Base-by-base conservation (phyloP, 2,888 invertebrate species). In the Coenonympha glycerion region DNA sequence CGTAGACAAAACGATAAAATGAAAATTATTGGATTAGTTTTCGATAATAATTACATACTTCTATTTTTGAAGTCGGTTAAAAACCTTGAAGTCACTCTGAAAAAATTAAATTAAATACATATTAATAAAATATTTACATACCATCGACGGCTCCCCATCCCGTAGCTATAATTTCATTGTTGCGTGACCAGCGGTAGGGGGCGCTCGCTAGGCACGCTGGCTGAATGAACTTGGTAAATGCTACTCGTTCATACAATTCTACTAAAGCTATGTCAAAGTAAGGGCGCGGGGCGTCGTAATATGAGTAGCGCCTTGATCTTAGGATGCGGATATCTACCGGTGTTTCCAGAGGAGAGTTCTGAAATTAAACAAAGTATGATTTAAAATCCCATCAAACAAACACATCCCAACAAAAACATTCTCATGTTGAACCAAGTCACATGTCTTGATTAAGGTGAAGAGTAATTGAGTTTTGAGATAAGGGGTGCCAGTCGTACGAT, bases 211-310 rank as follows among this genome's bases (percentile, higher is more conserved):
- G 31, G 6, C 44, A 44, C 1, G 44, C 44, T 9, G 44, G 44
- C 5, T 44, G 44, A 33, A 44, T 31, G 4, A 44, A 44, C 33
- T 44, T 44, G 8, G 44, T 13, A 33, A 44, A 44, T 2, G 9
- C 3, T 1, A 33, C 21, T 15, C 3, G n/a, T 15, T 31, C 2
- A 21, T 21, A 5, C 5, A 44, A 22, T 4, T 44, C 3, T 9
- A 44, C 13, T 22, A 44, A 33, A 6, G 33, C 44, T 21, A 44
- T 44, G 6, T 44, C 44, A 22, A 4, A 44, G 21, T 22, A 15
- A 3, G 1, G n/a, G 5, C 0, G 3, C 13, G 31, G 15, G 0
- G 33, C 5, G 2, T 4, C 1, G 22, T 33, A 33, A 9, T 8
- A 3, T 9, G 22, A 6, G 22, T 22, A 9, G 13, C 6, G 2